Base-by-base conservation (phyloP, 1,140 invertebrate genomes). In the Apis laboriosa region DNA sequence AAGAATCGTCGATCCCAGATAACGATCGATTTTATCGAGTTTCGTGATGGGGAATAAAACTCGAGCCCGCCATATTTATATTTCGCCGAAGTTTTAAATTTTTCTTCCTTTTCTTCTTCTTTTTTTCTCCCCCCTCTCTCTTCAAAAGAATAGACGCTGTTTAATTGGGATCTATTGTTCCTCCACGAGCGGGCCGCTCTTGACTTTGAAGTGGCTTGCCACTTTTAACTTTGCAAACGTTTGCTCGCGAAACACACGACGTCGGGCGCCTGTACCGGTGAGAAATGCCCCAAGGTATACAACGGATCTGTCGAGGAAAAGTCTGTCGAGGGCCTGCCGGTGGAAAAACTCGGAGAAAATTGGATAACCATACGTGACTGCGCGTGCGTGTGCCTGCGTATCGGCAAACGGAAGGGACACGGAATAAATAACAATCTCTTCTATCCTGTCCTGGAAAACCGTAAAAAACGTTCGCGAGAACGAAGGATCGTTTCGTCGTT, bases 261-360 rank as follows among this genome's bases (percentile, higher is more conserved):
- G 19, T 34, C 34, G 34, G 0, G 34, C 34, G 19, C 55, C 24
- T 19, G 75, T 53, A 19, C 75, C 9, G 24, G 21, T 21, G 75
- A 66, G 19, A 77, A 77, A 77, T 55, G 61, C 9, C 11, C 61
- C 11, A 0, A 19, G 51, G 61, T 66, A 66, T 55, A 63, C 74
- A 60, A 51, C 17, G 51, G 28, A 21, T 43, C 34, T 43, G 34
- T 43, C 34, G 34, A 34, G 21, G 34, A 21, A 34, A 77, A 13
- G 12, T 24, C 15, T 11, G 72, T n/a, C 11, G 55, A 43, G 56
- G n/a, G 28, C n/a, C n/a, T n/a, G n/a, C 5, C 19, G 55, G 63
- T n/a, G 21, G 43, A 67, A 77, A 19, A 67, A 55, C 12, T 55
- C 21, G 75, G 75, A 55, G 75, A 43, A 77, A 77, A 77, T 77